These are phyloP conservation scores for Notothenia rossii DNA, from an alignment of 2,113 vertebrate genomes.

Conservation along the genomic window DNA sequence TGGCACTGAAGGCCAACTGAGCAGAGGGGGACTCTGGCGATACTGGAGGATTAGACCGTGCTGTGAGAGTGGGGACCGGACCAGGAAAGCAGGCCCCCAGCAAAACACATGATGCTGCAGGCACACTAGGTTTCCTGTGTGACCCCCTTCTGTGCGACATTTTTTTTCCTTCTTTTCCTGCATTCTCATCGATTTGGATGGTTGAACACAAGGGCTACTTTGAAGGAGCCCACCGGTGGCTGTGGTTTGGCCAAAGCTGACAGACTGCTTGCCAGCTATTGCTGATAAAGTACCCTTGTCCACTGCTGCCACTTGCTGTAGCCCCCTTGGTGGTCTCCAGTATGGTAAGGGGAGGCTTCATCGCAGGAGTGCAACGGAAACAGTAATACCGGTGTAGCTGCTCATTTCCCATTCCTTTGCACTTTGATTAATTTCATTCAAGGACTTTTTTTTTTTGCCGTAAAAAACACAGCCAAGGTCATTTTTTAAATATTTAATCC, in stretches of 20 bases:
- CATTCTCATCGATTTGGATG: slow-evolving; percentile 74
- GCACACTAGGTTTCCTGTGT: slow-evolving; percentile 82
- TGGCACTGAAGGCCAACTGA: slow-evolving; percentile 54
- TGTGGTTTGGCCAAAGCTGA: slow-evolving; percentile 76
- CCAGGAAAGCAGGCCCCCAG: slow-evolving; percentile 54
- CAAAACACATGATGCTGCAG: slow-evolving; percentile 58
- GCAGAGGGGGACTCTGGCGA: slow-evolving; percentile 49
- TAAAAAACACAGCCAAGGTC: slow-evolving; percentile 31
- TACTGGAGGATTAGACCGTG: slow-evolving; percentile 65
- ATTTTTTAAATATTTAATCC: slow-evolving; percentile 3
- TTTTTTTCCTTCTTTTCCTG: slow-evolving; percentile 56
- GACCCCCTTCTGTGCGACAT: slow-evolving; percentile 59
- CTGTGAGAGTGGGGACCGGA: slow-evolving; percentile 59
- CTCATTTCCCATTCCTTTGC: slow-evolving; percentile 27
- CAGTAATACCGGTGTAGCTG: slow-evolving; percentile 35
- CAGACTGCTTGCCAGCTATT: slow-evolving; percentile 68
- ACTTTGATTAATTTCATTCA: slow-evolving; percentile 36
- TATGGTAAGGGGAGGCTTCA: slow-evolving; percentile 70
- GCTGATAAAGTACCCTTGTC: slow-evolving; percentile 62
- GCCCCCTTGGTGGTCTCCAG: slow-evolving; percentile 46
- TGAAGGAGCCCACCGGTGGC: slow-evolving; percentile 76
- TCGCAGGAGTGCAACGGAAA: slow-evolving; percentile 61
- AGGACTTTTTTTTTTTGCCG: slow-evolving; percentile 32
- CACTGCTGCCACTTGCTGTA: slow-evolving; percentile 35
- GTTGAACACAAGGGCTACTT: slow-evolving; percentile 79